Conservation (phyloP, 2,797 vertebrate species). For the Trichosurus vulpecula region DNA sequence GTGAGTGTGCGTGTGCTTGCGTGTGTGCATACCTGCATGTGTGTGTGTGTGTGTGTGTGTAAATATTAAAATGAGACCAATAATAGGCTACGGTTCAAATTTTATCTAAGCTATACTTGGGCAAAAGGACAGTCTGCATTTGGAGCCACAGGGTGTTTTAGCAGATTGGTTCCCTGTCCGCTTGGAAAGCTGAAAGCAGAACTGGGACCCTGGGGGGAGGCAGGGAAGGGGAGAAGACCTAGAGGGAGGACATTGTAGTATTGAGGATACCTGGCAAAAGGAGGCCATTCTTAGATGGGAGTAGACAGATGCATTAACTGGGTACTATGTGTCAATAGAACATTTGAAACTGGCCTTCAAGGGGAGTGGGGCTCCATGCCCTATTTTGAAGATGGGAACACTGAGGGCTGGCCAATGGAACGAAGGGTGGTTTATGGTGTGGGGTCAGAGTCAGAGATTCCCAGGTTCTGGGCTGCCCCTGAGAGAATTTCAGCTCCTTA, state of each 20-base stretch:
- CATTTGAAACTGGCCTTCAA: not conserved
- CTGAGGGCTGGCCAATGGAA: not conserved
- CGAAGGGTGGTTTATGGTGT: not conserved
- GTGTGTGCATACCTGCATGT: not conserved
- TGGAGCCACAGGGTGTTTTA: not conserved
- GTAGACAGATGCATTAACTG: not conserved
- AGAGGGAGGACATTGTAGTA: not conserved
- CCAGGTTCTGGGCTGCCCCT: not conserved
- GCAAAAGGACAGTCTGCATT: not conserved
- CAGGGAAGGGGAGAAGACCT: not conserved
- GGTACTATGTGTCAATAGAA: not conserved
- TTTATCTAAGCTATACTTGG: not conserved
- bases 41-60: not conserved
- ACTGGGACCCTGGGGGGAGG: not conserved
- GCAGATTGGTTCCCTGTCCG: not conserved
- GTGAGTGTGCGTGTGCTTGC: too few relatives aligned
- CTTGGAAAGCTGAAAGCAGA: not conserved
- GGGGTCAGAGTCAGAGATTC: not conserved
- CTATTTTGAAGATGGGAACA: not conserved
- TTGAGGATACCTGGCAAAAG: not conserved
- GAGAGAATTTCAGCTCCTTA: not conserved
- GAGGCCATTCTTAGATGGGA: not conserved
- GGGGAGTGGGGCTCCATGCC: not conserved
- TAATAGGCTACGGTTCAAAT: not conserved
- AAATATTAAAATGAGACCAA: not conserved